Evolutionary conservation across 2,888 invertebrate genomes (phyloP).

Genomic region (Phyllotreta striolata): DNA sequence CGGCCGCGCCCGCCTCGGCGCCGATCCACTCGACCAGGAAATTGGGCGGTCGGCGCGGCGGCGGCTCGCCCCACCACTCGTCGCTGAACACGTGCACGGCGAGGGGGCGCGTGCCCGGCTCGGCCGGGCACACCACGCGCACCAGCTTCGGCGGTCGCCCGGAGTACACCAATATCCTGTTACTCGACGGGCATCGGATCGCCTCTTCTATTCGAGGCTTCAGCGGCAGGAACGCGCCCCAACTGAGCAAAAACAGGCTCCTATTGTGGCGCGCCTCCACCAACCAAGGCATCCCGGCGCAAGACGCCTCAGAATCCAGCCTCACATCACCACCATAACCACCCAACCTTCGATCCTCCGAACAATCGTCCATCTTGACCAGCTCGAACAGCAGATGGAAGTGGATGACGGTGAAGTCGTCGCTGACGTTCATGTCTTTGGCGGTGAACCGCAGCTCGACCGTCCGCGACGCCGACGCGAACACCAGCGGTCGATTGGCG

Average conservation of each 20-base stretch:
- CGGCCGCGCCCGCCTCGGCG: constrained; percentile 76
- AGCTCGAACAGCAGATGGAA: constrained; percentile 79
- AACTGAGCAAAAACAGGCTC: constrained; percentile 81
- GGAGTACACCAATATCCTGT: constrained; percentile 82
- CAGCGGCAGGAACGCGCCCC: constrained; percentile 78
- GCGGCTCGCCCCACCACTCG: constrained; percentile 73
- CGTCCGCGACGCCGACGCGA: constrained; percentile 71
- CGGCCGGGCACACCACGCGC: constrained; percentile 75
- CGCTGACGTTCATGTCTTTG: constrained; percentile 75
- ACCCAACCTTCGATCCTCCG: constrained; percentile 69
- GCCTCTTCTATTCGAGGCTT: constrained; percentile 69
- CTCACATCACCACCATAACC: constrained; percentile 74
- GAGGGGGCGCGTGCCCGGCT: constrained; percentile 70
- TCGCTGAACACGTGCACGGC: constrained; percentile 82
- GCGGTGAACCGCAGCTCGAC: constrained; percentile 81
- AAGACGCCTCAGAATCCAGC: constrained; percentile 70
- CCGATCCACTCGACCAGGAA: constrained; percentile 75
- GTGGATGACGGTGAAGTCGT: constrained; percentile 83
- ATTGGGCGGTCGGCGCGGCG: constrained; percentile 65
- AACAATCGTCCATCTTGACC: constrained; percentile 70
- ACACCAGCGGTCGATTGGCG: constrained; percentile 68
- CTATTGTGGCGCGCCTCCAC: constrained; percentile 81
- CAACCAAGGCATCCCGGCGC: constrained; percentile 81
- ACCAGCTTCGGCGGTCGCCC: constrained; percentile 71
- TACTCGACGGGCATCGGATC: constrained; percentile 77